Evolutionary conservation across 2,113 vertebrate species (phyloP).

Genomic region (Cephalopterus ornatus): DNA sequence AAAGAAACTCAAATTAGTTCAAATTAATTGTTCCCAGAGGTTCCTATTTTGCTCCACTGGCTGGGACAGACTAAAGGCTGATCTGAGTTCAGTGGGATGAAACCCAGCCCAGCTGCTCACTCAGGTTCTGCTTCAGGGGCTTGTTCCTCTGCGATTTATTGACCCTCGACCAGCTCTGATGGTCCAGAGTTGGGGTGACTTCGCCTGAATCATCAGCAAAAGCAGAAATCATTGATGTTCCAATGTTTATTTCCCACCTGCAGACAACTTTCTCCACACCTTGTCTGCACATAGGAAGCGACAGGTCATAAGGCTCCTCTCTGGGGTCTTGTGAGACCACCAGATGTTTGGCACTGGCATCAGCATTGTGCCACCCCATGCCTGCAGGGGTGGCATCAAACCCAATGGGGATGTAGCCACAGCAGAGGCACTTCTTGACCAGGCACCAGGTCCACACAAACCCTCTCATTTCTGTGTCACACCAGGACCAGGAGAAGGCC

Average conservation of each 20-base stretch:
- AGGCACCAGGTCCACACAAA: not conserved
- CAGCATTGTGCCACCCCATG: not conserved
- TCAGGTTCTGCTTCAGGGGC: not conserved
- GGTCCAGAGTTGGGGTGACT: not conserved
- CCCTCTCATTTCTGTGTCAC: not conserved
- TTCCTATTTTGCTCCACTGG: not conserved
- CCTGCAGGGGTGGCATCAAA: not conserved
- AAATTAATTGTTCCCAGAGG: not conserved
- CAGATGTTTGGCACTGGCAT: not conserved
- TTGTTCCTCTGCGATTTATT: not conserved
- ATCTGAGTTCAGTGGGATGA: not conserved
- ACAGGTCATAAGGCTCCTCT: not conserved
- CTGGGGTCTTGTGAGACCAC: not conserved
- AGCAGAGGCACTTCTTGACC: not conserved
- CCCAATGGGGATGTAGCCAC: fast-evolving
- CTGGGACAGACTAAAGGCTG: not conserved
- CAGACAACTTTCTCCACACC: not conserved
- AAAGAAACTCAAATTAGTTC: not conserved
- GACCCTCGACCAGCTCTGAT: not conserved
- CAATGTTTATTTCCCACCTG: not conserved
- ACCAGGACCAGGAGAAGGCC: not conserved
- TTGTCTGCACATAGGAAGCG: not conserved
- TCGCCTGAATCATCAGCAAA: not conserved
- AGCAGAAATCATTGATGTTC: not conserved
- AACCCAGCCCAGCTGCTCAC: not conserved